A percentile compares a stretch with the other conserved stretches of the same genome.
Conservation (phyloP, 2,113 vertebrate genomes). For the Vidua macroura region DNA sequence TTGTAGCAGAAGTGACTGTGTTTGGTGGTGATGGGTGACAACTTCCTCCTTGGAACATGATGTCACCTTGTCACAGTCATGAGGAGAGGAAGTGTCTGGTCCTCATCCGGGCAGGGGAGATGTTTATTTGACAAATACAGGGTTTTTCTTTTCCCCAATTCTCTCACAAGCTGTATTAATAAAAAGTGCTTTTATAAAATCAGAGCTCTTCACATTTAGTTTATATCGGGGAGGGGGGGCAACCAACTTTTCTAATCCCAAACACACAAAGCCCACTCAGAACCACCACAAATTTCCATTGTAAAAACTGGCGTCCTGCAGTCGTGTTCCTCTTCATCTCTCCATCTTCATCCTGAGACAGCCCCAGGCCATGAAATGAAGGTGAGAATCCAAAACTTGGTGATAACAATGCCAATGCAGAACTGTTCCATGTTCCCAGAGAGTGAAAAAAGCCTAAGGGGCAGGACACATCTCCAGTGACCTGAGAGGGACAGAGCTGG, state of each 20-base stretch:
- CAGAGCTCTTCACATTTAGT: background rate
- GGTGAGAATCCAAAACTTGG: background rate
- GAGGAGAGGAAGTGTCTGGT: background rate
- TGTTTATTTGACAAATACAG: background rate
- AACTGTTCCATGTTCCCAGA: background rate
- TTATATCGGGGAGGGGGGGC: fast-evolving
- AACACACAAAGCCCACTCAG: background rate
- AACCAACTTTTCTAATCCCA: background rate
- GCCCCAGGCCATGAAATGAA: fast-evolving
- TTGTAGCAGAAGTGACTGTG: background rate
- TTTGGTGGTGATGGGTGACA: background rate
- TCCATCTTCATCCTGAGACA: background rate
- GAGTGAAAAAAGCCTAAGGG: constrained; percentile 28
- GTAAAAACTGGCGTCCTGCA: background rate
- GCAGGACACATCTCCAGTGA: background rate
- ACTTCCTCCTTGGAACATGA: background rate
- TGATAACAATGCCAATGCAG: background rate
- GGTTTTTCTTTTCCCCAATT: background rate
- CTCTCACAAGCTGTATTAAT: background rate
- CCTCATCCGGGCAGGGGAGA: background rate
- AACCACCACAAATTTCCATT: background rate
- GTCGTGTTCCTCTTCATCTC: background rate
- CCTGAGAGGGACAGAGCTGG: background rate
- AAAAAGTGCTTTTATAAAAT: background rate
- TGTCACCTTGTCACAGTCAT: background rate